Conservation (phyloP, 2,113 vertebrate genomes). For the Uropsilus gracilis region DNA sequence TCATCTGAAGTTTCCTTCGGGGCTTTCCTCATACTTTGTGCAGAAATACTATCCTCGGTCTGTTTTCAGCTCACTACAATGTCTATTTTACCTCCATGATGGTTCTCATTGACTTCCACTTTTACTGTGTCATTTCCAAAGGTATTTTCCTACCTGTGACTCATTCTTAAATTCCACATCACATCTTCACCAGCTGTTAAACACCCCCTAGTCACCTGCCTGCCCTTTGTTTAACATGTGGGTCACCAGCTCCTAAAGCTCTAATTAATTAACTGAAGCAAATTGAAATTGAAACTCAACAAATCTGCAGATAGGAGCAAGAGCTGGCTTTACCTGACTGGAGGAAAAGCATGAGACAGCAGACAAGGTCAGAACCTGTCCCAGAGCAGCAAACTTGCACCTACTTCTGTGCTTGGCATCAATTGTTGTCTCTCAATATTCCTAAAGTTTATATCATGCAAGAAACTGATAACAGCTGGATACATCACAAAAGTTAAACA, state of each 20-base stretch:
- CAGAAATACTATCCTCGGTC: not conserved
- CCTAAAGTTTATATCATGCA: constrained; percentile 27
- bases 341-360: not conserved
- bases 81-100: not conserved
- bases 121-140: not conserved
- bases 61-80: not conserved
- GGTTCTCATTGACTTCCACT: not conserved
- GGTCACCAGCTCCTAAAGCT: not conserved
- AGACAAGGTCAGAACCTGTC: not conserved
- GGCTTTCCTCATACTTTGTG: not conserved
- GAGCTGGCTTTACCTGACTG: not conserved
- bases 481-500: constrained; percentile 58
- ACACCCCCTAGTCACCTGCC: not conserved
- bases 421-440: not conserved
- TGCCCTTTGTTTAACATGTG: not conserved
- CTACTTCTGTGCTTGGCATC: not conserved
- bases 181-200: not conserved
- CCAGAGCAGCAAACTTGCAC: not conserved
- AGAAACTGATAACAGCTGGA: constrained; percentile 58
- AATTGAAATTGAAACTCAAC: not conserved
- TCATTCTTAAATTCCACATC: not conserved
- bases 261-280: not conserved
- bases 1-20: not conserved
- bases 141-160: not conserved
- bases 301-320: not conserved